phyloP scores from a whole-genome alignment of 2,888 invertebrate genomes.

The Scaptomyza caliginosa region DNA sequence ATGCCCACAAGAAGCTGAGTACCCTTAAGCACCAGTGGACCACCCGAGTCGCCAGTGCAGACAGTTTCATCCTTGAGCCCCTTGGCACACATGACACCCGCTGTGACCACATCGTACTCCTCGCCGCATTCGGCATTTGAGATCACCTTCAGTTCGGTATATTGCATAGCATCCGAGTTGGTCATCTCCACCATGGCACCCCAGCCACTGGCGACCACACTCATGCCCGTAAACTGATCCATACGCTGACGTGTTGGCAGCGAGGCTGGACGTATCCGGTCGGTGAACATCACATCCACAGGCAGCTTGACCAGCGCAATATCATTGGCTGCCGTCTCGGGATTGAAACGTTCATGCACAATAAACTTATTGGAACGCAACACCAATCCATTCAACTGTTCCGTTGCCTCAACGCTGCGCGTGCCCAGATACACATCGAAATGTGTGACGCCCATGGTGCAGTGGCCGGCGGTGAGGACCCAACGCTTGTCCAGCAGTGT shows the following conservation, averaged over 20 bases:
- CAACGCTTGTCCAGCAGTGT: slow-evolving; percentile 81
- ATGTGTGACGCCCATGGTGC: slow-evolving; percentile 81
- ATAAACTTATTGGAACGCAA: slow-evolving; percentile 80
- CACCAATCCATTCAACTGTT: slow-evolving; percentile 73
- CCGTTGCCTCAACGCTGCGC: slow-evolving; percentile 73
- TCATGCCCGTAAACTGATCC: slow-evolving; percentile 71
- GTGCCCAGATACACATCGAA: slow-evolving; percentile 83
- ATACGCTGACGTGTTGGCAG: slow-evolving; percentile 62
- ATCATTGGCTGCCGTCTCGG: slow-evolving; percentile 81
- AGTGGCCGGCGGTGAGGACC: slow-evolving; percentile 83
- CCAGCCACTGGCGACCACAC: slow-evolving; percentile 83
- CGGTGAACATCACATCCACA: slow-evolving; percentile 69
- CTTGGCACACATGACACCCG: slow-evolving; percentile 82
- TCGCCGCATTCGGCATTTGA: slow-evolving; percentile 80
- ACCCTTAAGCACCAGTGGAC: slow-evolving; percentile 81
- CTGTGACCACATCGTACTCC: slow-evolving; percentile 80
- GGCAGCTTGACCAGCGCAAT: slow-evolving; percentile 82
- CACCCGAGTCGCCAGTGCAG: slow-evolving; percentile 83
- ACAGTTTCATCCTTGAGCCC: slow-evolving; percentile 82
- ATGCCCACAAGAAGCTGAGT: slow-evolving; percentile 81
- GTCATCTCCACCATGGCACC: slow-evolving; percentile 76
- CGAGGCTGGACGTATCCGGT: slow-evolving; percentile 79
- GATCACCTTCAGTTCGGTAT: slow-evolving; percentile 81
- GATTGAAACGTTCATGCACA: slow-evolving; percentile 80
- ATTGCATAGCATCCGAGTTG: slow-evolving; percentile 81